Evolutionary conservation across 1,140 invertebrate species (phyloP), one percentile per base, ranked within the genome.

Genomic region (Drosophila ficusphila): DNA sequence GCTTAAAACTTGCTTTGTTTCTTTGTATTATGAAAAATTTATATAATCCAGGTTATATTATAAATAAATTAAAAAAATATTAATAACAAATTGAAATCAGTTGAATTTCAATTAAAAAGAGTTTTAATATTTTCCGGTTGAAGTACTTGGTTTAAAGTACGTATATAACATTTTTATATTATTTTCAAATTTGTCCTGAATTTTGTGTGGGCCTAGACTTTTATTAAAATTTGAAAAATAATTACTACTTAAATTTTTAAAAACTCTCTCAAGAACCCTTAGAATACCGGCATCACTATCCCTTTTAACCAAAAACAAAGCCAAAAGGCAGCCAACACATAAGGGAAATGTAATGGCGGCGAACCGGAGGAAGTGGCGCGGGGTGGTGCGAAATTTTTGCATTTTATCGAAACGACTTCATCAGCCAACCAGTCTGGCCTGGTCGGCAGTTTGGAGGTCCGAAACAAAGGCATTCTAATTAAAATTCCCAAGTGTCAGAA

Each of bases 401-500:
- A 39, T 76, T 72, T 72, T 79, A 72, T 76, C 56, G 54, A 58
- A 73, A 53, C 57, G 56, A 54, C 39, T 67, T 73, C 61, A 77
- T 81, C 68, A 52, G 58, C 6, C 48, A 70, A 36, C 9, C 58
- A 46, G 29, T 29, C 33, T 52, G 53, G 34, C 7, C 11, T 11
- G 54, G 9, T 19, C 53, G n/a, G 53, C 12, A 12, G 23, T 19
- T 47, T 36, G 44, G 44, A 27, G 33, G 47, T 14, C 23, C 29
- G 25, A 57, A 69, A 88, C 81, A 88, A 88, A 64, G 51, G 58
- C 53, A 56, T 81, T 81, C 77, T 88, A 82, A 86, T 86, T 88
- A 77, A 86, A 88, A 86, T 81, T 62, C 61, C 72, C 76, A 68
- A 65, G 67, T 76, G 82, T 64, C 57, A 38, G 21, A 56, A 54